Base-by-base conservation (phyloP, 2,797 vertebrate genomes). In the Champsocephalus esox region DNA sequence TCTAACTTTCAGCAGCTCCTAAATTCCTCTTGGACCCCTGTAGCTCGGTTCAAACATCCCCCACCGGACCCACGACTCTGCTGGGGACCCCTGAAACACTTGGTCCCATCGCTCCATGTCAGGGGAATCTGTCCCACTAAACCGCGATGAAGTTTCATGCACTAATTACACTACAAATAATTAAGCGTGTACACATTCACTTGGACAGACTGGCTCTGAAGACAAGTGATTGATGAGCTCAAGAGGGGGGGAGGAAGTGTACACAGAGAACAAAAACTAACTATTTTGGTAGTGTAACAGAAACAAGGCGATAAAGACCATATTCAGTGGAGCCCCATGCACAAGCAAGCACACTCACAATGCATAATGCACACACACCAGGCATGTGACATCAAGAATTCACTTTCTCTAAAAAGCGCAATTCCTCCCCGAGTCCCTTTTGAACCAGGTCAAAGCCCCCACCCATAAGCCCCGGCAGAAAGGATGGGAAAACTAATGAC, bases 401-500 rank as follows among this genome's bases (percentile, higher is more conserved):
- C 95, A 93, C 94, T 95, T 94, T 91, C 94, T 92, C 93, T 92
- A 92, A 91, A 95, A 95, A 95, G 88, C 86, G 71, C 92, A 96
- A 96, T 96, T 96, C 95, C 84, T 94, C 93, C 94, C 94, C 86
- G 91, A 95, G 93, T 95, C 92, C 92, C 92, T 94, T 96, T 96
- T 96, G 92, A 95, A 93, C 93, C 95, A 93, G 95, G 96, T 97
- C 96, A 96, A 96, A 96, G 89, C 95, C 93, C 92, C 92, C 89
- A 94, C 90, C 91, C 93, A 96, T 94, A 93, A 88, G 93, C 95
- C 94, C 87, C 92, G 58, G 88, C 88, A 91, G 95, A 96, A 96
- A 97, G 96, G 96, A 97, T 97, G 96, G 96, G 96, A 96, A 97
- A 98, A 97, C 96, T 97, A 97, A 98, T 96, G 96, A 97, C 96